phyloP scores from a whole-genome alignment of 2,888 invertebrate genomes.

The Scelioninae gen. 2 region DNA sequence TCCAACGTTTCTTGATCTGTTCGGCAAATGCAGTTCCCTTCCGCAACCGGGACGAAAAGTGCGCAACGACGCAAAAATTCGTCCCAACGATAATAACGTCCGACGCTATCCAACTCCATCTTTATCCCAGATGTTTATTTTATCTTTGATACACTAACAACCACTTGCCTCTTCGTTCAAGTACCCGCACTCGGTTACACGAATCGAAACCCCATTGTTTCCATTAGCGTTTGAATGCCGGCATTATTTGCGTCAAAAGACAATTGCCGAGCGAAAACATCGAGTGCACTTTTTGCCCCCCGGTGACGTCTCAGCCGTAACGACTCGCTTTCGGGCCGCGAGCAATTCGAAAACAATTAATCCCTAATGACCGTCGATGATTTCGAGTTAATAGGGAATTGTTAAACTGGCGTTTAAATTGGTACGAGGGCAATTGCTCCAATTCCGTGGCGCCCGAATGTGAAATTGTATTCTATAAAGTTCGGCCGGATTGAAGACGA shows the following conservation, averaged over 20 bases:
- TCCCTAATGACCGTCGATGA: constrained; percentile 25
- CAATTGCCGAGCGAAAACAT: constrained; percentile 11
- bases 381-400: constrained; percentile 26
- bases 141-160: constrained; percentile 19
- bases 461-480: constrained; percentile 38
- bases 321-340: background rate
- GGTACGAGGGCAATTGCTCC: constrained; percentile 24
- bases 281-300: constrained; percentile 9
- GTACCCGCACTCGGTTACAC: constrained; percentile 27
- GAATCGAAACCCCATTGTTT: constrained; percentile 38
- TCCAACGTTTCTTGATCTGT: no score
- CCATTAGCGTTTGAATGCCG: constrained; percentile 26
- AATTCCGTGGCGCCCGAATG: constrained; percentile 14
- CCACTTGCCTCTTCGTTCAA: constrained; percentile 21
- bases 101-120: background rate
- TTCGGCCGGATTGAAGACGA: constrained; percentile 42
- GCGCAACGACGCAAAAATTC: no score
- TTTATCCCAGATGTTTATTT: constrained; percentile 19
- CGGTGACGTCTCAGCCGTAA: background rate
- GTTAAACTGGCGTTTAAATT: constrained; percentile 36
- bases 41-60: no score
- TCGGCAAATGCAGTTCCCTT: no score
- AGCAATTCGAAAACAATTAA: constrained; percentile 23
- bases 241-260: constrained; percentile 30
- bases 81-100: no score